phyloP scores from a whole-genome alignment of 2,797 vertebrate genomes.

The Acipenser oxyrinchus region DNA sequence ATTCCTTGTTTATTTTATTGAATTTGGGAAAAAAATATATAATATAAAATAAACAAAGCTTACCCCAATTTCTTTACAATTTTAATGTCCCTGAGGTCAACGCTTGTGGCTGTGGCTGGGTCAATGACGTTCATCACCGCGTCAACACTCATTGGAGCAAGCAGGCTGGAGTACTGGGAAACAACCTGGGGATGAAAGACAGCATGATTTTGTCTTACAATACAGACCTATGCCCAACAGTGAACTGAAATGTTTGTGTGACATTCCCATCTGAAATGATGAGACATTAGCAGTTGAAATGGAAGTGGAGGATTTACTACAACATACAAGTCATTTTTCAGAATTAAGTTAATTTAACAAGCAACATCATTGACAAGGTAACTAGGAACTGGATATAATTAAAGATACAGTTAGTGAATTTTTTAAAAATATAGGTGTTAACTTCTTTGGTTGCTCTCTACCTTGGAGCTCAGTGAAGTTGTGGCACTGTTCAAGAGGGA shows the following conservation, averaged over 20 bases:
- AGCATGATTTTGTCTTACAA: not conserved
- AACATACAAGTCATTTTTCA: too few relatives aligned
- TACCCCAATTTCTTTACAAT: conserved; percentile 96
- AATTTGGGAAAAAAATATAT: too few relatives aligned
- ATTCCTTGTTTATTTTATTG: not conserved
- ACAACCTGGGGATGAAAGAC: conserved; percentile 56
- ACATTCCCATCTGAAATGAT: too few relatives aligned
- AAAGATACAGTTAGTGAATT: too few relatives aligned
- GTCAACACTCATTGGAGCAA: conserved; percentile 95
- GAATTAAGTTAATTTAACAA: too few relatives aligned
- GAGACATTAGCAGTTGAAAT: too few relatives aligned
- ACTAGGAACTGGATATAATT: too few relatives aligned
- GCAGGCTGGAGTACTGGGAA: conserved; percentile 91
- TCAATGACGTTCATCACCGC: conserved; percentile 97
- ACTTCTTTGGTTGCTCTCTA: conserved; percentile 16
- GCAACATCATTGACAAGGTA: too few relatives aligned
- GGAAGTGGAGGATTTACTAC: too few relatives aligned
- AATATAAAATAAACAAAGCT: conserved; percentile 25
- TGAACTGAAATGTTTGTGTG: too few relatives aligned
- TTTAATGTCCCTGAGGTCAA: conserved; percentile 88
- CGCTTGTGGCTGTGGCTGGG: conserved; percentile 77
- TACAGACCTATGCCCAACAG: too few relatives aligned
- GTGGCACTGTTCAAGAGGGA: conserved; percentile 91
- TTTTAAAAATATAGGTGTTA: too few relatives aligned
- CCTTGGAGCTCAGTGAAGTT: conserved; percentile 92